Conservation (phyloP, 2,888 invertebrate species). For the Agapostemon virescens region DNA sequence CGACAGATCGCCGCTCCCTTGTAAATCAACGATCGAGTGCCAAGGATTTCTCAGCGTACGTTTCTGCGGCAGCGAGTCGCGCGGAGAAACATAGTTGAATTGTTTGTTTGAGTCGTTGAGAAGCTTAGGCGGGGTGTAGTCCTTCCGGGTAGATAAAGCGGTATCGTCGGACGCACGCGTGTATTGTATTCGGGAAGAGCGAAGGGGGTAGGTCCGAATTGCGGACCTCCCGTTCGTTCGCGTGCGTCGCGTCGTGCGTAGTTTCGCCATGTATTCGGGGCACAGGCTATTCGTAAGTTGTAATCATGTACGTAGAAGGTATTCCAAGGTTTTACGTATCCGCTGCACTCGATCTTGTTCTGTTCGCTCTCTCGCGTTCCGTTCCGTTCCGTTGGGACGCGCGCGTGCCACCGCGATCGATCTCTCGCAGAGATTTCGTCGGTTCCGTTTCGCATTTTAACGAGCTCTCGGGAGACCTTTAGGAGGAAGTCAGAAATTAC, state of each 20-base stretch:
- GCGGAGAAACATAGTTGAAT: background rate
- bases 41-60: background rate
- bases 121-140: background rate
- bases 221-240: conserved; percentile 18
- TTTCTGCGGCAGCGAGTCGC: background rate
- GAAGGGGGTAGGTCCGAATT: background rate
- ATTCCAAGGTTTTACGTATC: conserved; percentile 49
- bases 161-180: background rate
- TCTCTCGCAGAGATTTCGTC: conserved; percentile 16
- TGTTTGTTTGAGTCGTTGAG: background rate
- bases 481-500: conserved; percentile 52
- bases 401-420: conserved; percentile 24
- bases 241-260: conserved; percentile 14
- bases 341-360: conserved; percentile 6
- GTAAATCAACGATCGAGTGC: background rate
- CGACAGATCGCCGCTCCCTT: background rate
- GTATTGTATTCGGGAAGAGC: background rate
- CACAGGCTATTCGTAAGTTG: conserved; percentile 48
- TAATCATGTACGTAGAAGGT: conserved; percentile 48
- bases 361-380: background rate
- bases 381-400: conserved; percentile 11
- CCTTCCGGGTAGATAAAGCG: background rate
- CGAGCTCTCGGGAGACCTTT: conserved; percentile 57
- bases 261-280: conserved; percentile 34
- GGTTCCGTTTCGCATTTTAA: conserved; percentile 42